These are phyloP conservation scores for Meteorus cinctellus DNA, from an alignment of 2,888 invertebrate genomes.

Conservation along the genomic window DNA sequence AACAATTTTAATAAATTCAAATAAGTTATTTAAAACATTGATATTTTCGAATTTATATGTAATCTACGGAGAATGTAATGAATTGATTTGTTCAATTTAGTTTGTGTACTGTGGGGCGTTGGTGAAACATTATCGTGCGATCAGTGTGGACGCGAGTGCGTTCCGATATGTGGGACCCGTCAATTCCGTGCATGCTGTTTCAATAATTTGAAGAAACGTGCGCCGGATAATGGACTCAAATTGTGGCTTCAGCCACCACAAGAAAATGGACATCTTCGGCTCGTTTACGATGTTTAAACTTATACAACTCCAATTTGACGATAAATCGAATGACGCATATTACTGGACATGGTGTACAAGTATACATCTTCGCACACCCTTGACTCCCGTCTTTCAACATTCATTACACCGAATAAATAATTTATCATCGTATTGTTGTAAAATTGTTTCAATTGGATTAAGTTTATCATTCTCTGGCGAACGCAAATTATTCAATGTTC, in stretches of 20 bases:
- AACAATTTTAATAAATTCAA: not conserved
- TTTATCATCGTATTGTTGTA: not conserved
- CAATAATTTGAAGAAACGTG: slow-evolving; percentile 80
- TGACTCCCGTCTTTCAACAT: not conserved
- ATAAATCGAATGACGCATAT: slow-evolving; percentile 10
- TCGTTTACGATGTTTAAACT: slow-evolving; percentile 55
- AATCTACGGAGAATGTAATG: not conserved
- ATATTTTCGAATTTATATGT: too few relatives aligned
- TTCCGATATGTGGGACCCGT: slow-evolving; percentile 80
- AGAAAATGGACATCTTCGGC: slow-evolving; percentile 51
- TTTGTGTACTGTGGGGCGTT: slow-evolving; percentile 61
- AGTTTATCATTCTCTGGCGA: not conserved
- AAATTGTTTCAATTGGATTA: not conserved
- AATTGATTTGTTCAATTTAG: slow-evolving; percentile 46
- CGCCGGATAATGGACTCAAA: slow-evolving; percentile 55
- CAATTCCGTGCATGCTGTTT: slow-evolving; percentile 83
- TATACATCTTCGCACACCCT: not conserved
- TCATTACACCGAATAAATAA: not conserved
- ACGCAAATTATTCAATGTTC: not conserved
- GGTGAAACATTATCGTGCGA: slow-evolving; percentile 79
- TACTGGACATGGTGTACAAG: slow-evolving; percentile 21
- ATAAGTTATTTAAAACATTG: not conserved
- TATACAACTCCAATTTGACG: not conserved
- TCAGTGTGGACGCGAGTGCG: slow-evolving; percentile 82
- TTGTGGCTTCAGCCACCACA: slow-evolving; percentile 55